Evolutionary conservation across 1,140 invertebrate species (phyloP), one percentile per base, ranked within the genome.

Genomic region (Charaxes varanes): DNA sequence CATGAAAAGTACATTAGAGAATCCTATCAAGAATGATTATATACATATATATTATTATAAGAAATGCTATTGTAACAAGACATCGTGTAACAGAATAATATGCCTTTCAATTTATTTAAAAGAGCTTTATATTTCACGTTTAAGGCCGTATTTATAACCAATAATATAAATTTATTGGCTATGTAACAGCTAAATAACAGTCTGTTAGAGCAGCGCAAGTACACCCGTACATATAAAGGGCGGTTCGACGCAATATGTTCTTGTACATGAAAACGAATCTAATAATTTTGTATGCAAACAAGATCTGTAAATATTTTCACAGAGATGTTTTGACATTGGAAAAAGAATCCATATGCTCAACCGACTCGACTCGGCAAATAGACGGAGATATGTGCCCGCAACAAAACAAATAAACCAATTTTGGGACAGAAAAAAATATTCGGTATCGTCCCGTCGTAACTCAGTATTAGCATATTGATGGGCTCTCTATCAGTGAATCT

Each of bases 361-460:
- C 34, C 43, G 53, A 50, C 17, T 65, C 23, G 26, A 14, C 33
- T 44, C 59, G 55, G 61, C 72, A 72, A 80, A 80, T 68, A 76
- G 64, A 70, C 59, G 51, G 27, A 31, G 36, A 31, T 18, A 36
- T 48, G n/a, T n/a, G 61, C 56, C 71, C 53, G 61, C 50, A 78
- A 80, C 69, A 69, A 78, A 77, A 77, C 65, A 82, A 82, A 82
- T 78, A 80, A 72, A 78, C 73, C 64, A 69, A 82, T 77, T 79
- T 70, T 60, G 73, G 65, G 41, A 31, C 44, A 53, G 44, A 27
- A 82, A 80, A 82, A 82, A 74, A 68, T 31, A 32, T 28, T 44
- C 57, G 54, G 50, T 60, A 57, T 60, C 57, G 61, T 58, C 58
- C 56, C 62, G 62, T 63, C 57, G 60, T 57, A 67, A 48, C 55